Percentiles rank a stretch among this genome's conserved stretches.
phyloP scores from a whole-genome alignment of 2,888 invertebrate genomes.

The Cartodere bifasciata region DNA sequence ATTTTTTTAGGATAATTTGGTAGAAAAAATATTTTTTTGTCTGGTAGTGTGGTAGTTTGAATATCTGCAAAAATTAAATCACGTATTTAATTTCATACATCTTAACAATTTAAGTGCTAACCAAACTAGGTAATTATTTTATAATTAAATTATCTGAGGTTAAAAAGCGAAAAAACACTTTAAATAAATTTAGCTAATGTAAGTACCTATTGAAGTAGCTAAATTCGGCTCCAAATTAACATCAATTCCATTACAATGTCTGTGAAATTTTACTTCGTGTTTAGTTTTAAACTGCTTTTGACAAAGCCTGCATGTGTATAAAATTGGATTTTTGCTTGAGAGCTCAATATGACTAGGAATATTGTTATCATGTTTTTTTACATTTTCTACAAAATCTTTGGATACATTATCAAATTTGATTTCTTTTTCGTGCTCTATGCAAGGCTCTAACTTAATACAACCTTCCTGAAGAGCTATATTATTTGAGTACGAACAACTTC shows the following conservation, averaged over 20 bases:
- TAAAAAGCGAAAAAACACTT: slow-evolving; percentile 4
- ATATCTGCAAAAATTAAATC: too few species aligned
- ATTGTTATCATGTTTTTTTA: slow-evolving; percentile 1
- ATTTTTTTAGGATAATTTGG: too few species aligned
- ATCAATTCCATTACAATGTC: slow-evolving; percentile 41
- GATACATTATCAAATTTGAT: neutral
- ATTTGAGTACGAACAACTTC: too few species aligned
- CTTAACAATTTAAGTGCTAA: too few species aligned
- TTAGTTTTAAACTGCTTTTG: slow-evolving; percentile 54
- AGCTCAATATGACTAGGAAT: slow-evolving; percentile 27
- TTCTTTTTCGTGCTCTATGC: slow-evolving; percentile 7
- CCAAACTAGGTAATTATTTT: too few species aligned
- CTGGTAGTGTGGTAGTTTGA: too few species aligned
- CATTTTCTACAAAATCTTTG: slow-evolving; percentile 7
- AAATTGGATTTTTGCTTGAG: slow-evolving; percentile 37
- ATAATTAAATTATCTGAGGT: too few species aligned
- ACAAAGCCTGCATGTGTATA: slow-evolving; percentile 54
- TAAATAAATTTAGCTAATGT: slow-evolving; percentile 22
- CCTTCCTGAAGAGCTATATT: too few species aligned
- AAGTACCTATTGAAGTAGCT: neutral
- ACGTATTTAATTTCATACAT: too few species aligned
- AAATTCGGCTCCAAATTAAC: neutral
- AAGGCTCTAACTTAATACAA: too few species aligned
- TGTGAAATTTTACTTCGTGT: slow-evolving; percentile 52
- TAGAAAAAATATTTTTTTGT: too few species aligned